Evolutionary conservation across 2,888 invertebrate species (phyloP), one percentile per base, ranked within the genome.

Genomic region (Agrochola macilenta): DNA sequence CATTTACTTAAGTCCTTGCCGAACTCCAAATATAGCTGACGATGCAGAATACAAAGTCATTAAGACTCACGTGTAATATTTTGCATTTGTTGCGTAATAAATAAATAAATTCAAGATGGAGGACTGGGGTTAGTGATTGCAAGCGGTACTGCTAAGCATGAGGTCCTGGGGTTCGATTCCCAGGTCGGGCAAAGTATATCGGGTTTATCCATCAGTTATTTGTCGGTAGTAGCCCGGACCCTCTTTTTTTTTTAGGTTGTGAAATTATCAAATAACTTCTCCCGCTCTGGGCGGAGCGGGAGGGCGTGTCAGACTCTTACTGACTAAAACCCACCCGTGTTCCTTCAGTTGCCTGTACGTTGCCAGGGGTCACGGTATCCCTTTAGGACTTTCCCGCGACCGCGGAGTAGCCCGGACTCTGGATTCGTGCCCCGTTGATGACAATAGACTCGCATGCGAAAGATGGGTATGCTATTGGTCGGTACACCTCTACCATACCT

Each of bases 1-100:
- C 65, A 39, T 76, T 79, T 82, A 76, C 76, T 74, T 0, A 43
- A 43, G 72, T 65, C 85, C 85, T 85, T 78, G 74, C 26, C 39
- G n/a, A 11, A 5, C 20, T 20, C 78, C 74, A 74, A 78, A 66
- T 74, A 76, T 43, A 73, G 68, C 23, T 52, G 69, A 57, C 71
- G 57, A 68, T 72, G 30, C 79, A 71, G 49, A 75, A 60, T 61
- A 43, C 69, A 68, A 77, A 75, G 64, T 75, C 58, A 69, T 72
- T 73, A 52, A 66, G 23, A 54, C n/a, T 54, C 26, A 60, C 26
- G 68, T 65, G 77, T 54, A 85, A 85, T 82, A 70, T 74, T 74
- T 43, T 58, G 69, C 60, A 66, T 76, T 61, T 72, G 30, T 83
- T 85, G 78, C 80, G 68, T 85, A 70, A 72, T 82, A 57, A 66